phyloP scores from a whole-genome alignment of 2,797 vertebrate species.

The Darevskia nairensis region DNA sequence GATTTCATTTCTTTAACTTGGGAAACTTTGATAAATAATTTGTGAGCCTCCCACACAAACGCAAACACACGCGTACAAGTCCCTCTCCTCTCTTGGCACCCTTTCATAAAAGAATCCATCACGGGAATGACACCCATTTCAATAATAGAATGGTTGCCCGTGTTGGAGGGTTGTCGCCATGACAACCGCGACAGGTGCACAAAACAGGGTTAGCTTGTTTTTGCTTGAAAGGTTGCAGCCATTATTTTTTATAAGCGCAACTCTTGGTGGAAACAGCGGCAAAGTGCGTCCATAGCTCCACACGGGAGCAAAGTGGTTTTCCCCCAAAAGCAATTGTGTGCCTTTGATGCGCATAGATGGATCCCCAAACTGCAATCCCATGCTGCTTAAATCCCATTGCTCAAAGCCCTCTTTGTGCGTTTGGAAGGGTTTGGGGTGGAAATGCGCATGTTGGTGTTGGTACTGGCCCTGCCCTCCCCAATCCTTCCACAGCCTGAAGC shows the following conservation, averaged over 20 bases:
- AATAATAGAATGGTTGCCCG: slow-evolving; percentile 56
- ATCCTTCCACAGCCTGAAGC: too few species aligned
- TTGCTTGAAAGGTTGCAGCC: slow-evolving; percentile 69
- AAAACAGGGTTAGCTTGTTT: slow-evolving; percentile 41
- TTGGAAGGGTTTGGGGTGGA: too few species aligned
- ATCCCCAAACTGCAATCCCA: neutral
- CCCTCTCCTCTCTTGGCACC: slow-evolving; percentile 31
- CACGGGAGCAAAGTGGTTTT: slow-evolving; percentile 14
- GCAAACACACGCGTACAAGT: too few species aligned
- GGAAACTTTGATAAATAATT: slow-evolving; percentile 59
- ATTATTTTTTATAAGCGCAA: slow-evolving; percentile 53
- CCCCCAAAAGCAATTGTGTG: neutral
- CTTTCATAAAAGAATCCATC: slow-evolving; percentile 65
- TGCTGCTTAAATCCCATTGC: neutral
- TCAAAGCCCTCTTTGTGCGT: neutral
- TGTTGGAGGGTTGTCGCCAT: slow-evolving; percentile 73
- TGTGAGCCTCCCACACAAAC: slow-evolving; percentile 38
- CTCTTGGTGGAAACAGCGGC: slow-evolving; percentile 42
- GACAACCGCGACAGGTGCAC: slow-evolving; percentile 68
- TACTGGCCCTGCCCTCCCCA: too few species aligned
- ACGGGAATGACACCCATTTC: slow-evolving; percentile 52
- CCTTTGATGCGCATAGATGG: neutral
- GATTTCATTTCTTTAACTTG: slow-evolving; percentile 46
- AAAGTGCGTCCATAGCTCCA: fast-evolving
- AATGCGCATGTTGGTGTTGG: too few species aligned